Evolutionary conservation across 2,888 invertebrate species (phyloP).

Genomic region (Panopea generosa): DNA sequence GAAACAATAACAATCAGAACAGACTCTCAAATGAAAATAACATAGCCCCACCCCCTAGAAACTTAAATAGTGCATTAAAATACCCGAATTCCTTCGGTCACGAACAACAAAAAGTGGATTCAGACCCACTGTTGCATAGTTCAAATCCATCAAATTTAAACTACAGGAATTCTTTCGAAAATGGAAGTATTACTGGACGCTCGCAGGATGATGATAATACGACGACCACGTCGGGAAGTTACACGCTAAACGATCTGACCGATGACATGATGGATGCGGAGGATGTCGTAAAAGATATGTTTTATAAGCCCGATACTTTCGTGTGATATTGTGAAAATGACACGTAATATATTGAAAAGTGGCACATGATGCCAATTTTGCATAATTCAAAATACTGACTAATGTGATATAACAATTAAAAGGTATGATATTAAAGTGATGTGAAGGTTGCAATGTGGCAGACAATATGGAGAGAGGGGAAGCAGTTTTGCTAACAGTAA

Average conservation of each 20-base stretch:
- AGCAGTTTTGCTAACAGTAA: no score
- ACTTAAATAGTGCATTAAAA: constrained; percentile 19
- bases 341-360: no score
- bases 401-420: no score
- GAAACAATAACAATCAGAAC: constrained; percentile 25
- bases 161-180: constrained; percentile 49
- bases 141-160: constrained; percentile 60
- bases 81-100: constrained; percentile 31
- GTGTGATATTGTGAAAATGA: constrained; percentile 33
- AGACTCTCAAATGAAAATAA: constrained; percentile 35
- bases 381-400: no score
- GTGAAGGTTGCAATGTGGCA: no score
- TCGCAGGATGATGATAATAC: constrained; percentile 73
- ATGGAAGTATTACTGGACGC: constrained; percentile 40
- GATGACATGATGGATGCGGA: constrained; percentile 58
- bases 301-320: constrained; percentile 64
- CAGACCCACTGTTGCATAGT: constrained; percentile 37
- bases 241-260: constrained; percentile 73
- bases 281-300: constrained; percentile 59
- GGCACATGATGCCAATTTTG: no score
- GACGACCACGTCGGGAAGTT: constrained; percentile 63
- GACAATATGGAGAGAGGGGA: no score
- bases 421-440: no score
- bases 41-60: constrained; percentile 13
- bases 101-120: constrained; percentile 31